A percentile compares a stretch with the other conserved stretches of the same genome.
Evolutionary conservation across 2,113 vertebrate genomes (phyloP).

Genomic region (Cyprinodon variegatus): DNA sequence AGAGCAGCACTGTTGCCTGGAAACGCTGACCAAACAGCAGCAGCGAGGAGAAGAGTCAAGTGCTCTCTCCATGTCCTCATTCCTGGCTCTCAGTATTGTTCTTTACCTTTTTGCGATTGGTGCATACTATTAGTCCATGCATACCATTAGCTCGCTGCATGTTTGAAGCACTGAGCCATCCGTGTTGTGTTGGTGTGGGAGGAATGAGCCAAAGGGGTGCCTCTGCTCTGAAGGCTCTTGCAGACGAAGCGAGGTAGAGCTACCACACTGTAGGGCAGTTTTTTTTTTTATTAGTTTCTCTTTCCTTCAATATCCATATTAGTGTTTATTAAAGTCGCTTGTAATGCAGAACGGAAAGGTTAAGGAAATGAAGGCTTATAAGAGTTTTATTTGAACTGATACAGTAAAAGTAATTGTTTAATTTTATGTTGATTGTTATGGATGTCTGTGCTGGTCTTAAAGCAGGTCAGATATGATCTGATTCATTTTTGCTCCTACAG

Average conservation of each 20-base stretch:
- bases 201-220: slow-evolving; percentile 18
- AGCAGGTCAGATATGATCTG: too few species aligned
- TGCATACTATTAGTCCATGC: slow-evolving; percentile 53
- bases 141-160: slow-evolving; percentile 27
- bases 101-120: slow-evolving; percentile 50
- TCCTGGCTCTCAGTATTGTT: slow-evolving; percentile 44
- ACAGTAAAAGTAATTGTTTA: not conserved
- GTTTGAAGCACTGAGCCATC: slow-evolving; percentile 31
- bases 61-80: slow-evolving; percentile 71
- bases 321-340: not conserved
- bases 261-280: slow-evolving; percentile 17
- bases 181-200: slow-evolving; percentile 14
- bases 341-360: slow-evolving; percentile 2
- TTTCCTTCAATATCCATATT: not conserved
- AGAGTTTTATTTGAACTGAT: not conserved
- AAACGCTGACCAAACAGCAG: slow-evolving; percentile 81
- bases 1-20: slow-evolving; percentile 79
- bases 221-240: slow-evolving; percentile 21
- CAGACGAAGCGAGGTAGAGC: slow-evolving; percentile 23
- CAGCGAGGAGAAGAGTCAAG: slow-evolving; percentile 78
- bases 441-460: not conserved
- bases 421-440: not conserved
- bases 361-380: not conserved
- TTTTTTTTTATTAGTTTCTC: not conserved
- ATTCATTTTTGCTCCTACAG: not conserved